Evolutionary conservation across 2,888 invertebrate genomes (phyloP).

Genomic region (Plebejus melissa): DNA sequence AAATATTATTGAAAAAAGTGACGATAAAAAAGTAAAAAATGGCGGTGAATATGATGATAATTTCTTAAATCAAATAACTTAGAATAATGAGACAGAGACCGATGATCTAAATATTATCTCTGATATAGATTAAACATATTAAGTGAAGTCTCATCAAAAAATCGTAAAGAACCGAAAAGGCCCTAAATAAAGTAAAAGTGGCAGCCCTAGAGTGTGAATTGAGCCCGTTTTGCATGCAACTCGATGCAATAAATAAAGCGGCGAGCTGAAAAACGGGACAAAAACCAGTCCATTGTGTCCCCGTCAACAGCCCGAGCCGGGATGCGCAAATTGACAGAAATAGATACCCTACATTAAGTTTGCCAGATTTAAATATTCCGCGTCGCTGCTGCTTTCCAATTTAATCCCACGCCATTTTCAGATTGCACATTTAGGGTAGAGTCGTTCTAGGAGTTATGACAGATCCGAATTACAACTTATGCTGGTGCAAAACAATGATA

Average conservation of each 20-base stretch:
- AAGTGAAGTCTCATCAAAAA: background rate
- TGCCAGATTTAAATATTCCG: conserved; percentile 26
- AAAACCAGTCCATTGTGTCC: conserved; percentile 52
- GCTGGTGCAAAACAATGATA: background rate
- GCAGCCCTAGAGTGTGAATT: conserved; percentile 57
- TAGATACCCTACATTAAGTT: conserved; percentile 30
- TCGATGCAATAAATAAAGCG: conserved; percentile 58
- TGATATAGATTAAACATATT: conserved; percentile 30
- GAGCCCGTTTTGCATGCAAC: conserved; percentile 62
- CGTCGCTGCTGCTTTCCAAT: conserved; percentile 19
- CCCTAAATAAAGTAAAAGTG: conserved; percentile 22
- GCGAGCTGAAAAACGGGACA: conserved; percentile 49
- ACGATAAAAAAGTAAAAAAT: too few relatives aligned
- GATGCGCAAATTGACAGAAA: conserved; percentile 35
- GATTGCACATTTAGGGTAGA: background rate
- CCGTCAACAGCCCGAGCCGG: conserved; percentile 36
- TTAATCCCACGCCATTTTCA: conserved; percentile 5
- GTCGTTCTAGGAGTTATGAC: background rate
- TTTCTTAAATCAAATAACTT: background rate
- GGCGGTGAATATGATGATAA: background rate
- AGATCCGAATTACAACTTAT: background rate
- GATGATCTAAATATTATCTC: background rate
- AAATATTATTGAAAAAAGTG: too few relatives aligned
- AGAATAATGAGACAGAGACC: background rate
- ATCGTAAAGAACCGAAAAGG: background rate